A percentile compares a stretch with the other conserved stretches of the same genome.
These are phyloP conservation scores for Pandemis corylana DNA, from an alignment of 2,888 invertebrate species.

Conservation along the genomic window DNA sequence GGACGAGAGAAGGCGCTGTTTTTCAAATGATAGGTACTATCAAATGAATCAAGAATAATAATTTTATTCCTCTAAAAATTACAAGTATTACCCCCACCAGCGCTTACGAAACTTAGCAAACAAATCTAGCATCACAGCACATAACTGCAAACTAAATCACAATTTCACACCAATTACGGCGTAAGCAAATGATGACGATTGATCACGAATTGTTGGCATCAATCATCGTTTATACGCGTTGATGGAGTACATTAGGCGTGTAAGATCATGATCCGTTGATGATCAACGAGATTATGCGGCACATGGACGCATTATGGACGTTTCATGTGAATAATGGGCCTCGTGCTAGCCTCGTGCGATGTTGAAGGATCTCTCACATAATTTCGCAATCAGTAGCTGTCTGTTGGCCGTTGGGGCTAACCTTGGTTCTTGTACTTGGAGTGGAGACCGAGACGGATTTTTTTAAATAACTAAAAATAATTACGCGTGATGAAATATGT, in stretches of 20 bases:
- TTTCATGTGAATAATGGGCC: constrained; percentile 1
- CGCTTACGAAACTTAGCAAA: not conserved
- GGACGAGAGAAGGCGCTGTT: no score
- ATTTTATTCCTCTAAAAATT: not conserved
- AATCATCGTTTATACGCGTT: constrained; percentile 24
- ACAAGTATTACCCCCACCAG: not conserved
- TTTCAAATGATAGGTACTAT: no score
- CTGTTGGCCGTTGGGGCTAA: not conserved
- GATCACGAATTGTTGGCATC: constrained; percentile 19
- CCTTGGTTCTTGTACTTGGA: no score
- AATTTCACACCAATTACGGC: constrained; percentile 18
- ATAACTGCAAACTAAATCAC: not conserved
- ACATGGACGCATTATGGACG: constrained; percentile 11
- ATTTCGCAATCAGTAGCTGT: not conserved
- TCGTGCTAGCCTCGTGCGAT: not conserved
- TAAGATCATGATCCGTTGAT: constrained; percentile 5
- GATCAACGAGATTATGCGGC: constrained; percentile 20
- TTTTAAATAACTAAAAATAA: no score
- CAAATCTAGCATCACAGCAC: constrained; percentile 4
- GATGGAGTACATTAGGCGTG: constrained; percentile 7
- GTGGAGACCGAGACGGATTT: no score
- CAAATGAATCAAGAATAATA: no score
- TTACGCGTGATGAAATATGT: no score
- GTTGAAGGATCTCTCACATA: not conserved
- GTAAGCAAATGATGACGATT: constrained; percentile 2